phyloP scores from a whole-genome alignment of 1,140 invertebrate genomes.

The Battus philenor region DNA sequence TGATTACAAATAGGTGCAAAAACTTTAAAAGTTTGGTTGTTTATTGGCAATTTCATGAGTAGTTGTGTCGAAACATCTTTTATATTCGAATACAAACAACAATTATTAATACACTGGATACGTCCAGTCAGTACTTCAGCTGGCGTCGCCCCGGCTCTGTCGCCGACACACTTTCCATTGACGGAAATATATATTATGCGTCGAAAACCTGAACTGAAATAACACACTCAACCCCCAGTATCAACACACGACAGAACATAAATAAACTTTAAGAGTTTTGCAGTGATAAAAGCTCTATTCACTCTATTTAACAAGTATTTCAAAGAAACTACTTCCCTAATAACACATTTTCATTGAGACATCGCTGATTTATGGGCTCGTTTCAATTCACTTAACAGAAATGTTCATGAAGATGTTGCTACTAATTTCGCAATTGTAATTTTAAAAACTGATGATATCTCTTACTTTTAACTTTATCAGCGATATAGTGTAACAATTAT shows the following conservation, averaged over 20 bases:
- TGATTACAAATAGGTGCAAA: no score
- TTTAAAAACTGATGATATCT: no score
- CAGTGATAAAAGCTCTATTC: conserved; percentile 9
- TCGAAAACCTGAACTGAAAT: conserved; percentile 16
- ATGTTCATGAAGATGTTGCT: no score
- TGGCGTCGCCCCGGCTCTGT: conserved; percentile 29
- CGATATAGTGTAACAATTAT: background rate
- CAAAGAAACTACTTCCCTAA: conserved; percentile 4
- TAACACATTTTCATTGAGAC: conserved; percentile 7
- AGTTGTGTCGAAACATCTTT: no score
- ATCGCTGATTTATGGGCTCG: background rate
- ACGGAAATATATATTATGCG: conserved; percentile 29
- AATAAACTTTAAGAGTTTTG: conserved; percentile 7
- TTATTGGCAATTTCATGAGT: no score
- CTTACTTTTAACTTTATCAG: background rate
- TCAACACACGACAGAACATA: background rate
- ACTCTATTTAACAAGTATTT: conserved; percentile 1
- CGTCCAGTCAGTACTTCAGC: conserved; percentile 12
- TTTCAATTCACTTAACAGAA: no score
- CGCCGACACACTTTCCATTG: conserved; percentile 50
- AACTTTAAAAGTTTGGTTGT: no score
- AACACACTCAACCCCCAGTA: background rate
- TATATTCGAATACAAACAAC: no score
- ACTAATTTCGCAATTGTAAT: no score
- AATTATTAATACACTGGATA: no score